Percentiles rank a stretch among this genome's conserved stretches.
Evolutionary conservation across 2,888 invertebrate genomes (phyloP).

Genomic region (Pachliopta kotzebuea): DNA sequence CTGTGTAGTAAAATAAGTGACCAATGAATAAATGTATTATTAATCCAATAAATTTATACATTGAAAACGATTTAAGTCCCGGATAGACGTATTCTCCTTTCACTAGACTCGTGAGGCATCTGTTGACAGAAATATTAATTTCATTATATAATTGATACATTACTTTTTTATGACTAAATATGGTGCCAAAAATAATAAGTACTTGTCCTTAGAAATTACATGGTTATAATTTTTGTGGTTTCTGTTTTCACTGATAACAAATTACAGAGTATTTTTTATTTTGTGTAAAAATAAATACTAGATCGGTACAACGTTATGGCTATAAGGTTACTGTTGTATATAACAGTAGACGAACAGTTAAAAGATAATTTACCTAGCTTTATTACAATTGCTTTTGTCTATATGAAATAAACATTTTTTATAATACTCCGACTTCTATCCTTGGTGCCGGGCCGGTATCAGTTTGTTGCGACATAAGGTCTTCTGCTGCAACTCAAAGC

Average conservation of each 20-base stretch:
- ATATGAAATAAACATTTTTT: neutral
- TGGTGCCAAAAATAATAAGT: too few species aligned
- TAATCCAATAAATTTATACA: slow-evolving; percentile 43
- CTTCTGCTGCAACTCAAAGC: neutral
- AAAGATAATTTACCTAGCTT: neutral
- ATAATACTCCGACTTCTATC: neutral
- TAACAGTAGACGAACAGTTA: too few species aligned
- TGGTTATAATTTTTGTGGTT: too few species aligned
- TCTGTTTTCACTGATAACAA: too few species aligned
- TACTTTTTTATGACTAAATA: too few species aligned
- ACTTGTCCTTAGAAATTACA: too few species aligned
- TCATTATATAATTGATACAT: neutral
- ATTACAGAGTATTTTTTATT: too few species aligned
- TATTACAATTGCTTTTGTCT: too few species aligned
- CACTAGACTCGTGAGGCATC: slow-evolving; percentile 47
- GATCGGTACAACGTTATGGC: too few species aligned
- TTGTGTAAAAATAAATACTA: too few species aligned
- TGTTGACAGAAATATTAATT: slow-evolving; percentile 39
- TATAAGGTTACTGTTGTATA: too few species aligned
- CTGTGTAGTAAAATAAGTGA: slow-evolving; percentile 56
- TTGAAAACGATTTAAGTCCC: slow-evolving; percentile 45
- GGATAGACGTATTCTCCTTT: slow-evolving; percentile 60
- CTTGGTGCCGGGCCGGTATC: slow-evolving; percentile 2
- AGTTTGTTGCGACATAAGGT: slow-evolving; percentile 1
- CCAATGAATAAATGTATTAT: slow-evolving; percentile 47